phyloP scores from a whole-genome alignment of 2,113 vertebrate genomes.

The Pseudonaja textilis region DNA sequence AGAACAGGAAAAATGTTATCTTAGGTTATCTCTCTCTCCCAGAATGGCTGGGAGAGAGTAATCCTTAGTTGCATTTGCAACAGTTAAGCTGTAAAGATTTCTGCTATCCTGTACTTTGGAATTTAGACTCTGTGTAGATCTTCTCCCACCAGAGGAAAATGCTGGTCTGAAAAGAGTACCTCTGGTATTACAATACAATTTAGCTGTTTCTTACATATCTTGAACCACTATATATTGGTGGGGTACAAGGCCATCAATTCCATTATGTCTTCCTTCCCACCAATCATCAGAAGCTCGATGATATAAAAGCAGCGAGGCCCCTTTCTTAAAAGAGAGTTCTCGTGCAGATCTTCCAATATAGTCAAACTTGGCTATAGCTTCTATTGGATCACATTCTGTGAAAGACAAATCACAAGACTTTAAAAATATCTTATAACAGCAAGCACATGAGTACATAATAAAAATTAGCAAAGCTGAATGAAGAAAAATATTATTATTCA shows the following conservation, averaged over 20 bases:
- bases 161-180: neutral
- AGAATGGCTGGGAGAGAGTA: neutral
- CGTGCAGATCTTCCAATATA: conserved; percentile 91
- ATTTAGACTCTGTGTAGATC: neutral
- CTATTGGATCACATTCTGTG: conserved; percentile 94
- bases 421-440: neutral
- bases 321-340: conserved; percentile 98
- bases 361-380: conserved; percentile 98
- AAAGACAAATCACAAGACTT: conserved; percentile 5
- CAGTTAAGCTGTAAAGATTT: neutral
- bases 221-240: conserved; percentile 99
- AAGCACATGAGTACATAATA: neutral
- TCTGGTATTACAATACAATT: neutral
- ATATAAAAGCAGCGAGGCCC: conserved; percentile 93
- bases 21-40: neutral
- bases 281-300: conserved; percentile 96
- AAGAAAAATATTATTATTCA: neutral
- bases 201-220: conserved; percentile 86
- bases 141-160: neutral
- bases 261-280: conserved; percentile 99
- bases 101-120: neutral
- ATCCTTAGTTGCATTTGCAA: neutral
- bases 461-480: neutral
- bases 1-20: neutral
- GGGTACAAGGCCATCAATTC: conserved; percentile 93